A percentile compares a stretch with the other conserved stretches of the same genome.
Evolutionary conservation across 2,888 invertebrate species (phyloP).

Genomic region (Alcis repandata): DNA sequence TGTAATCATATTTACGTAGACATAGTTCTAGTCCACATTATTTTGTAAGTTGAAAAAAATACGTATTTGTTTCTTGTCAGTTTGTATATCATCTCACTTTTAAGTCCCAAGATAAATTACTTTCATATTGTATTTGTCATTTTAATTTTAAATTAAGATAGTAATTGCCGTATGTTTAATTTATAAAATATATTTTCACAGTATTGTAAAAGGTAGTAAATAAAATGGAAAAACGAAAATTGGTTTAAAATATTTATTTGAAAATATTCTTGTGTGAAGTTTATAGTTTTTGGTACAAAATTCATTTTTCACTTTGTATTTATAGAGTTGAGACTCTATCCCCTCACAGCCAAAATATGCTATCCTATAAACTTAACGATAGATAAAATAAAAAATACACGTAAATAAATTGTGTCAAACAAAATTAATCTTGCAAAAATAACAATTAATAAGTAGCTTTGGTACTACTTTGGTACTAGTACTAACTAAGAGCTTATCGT

Average conservation of each 20-base stretch:
- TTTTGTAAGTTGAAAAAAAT: slow-evolving; percentile 37
- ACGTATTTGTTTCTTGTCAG: slow-evolving; percentile 1
- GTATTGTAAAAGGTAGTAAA: slow-evolving; percentile 36
- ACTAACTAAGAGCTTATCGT: slow-evolving; percentile 61
- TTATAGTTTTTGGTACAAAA: slow-evolving; percentile 67
- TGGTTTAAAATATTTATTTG: slow-evolving; percentile 57
- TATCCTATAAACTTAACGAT: slow-evolving; percentile 47
- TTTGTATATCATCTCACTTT: not conserved
- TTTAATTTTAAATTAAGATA: slow-evolving; percentile 11
- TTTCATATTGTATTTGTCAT: no score
- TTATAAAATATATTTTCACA: slow-evolving; percentile 47
- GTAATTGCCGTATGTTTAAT: slow-evolving; percentile 2
- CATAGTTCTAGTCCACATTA: slow-evolving; percentile 57
- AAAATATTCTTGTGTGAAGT: slow-evolving; percentile 58
- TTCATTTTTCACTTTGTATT: slow-evolving; percentile 53
- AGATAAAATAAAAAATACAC: slow-evolving; percentile 42
- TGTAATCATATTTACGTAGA: slow-evolving; percentile 58
- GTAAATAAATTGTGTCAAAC: slow-evolving; percentile 49
- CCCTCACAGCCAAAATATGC: slow-evolving; percentile 76
- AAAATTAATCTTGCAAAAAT: slow-evolving; percentile 58
- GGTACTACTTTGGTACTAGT: no score
- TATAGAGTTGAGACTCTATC: slow-evolving; percentile 61
- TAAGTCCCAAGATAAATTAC: no score
- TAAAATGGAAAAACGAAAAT: slow-evolving; percentile 36
- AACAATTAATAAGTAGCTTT: slow-evolving; percentile 52